Evolutionary conservation across 2,797 vertebrate species (phyloP).

Genomic region (Phataginus tricuspis): DNA sequence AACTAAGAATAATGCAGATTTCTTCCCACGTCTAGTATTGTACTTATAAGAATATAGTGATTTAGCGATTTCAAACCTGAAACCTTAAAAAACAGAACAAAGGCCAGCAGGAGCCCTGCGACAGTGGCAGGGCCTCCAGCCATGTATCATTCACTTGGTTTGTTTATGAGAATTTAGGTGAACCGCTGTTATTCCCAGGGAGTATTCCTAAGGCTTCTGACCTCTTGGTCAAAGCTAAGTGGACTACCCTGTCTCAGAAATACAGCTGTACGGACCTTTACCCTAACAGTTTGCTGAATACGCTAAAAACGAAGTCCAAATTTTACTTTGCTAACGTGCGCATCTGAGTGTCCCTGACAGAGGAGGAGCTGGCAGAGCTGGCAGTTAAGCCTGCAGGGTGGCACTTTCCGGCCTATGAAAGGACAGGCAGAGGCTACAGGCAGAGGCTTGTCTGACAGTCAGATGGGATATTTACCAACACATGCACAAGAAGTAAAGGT

Average conservation of each 20-base stretch:
- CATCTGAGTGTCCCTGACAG: accelerated
- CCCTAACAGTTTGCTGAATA: not conserved
- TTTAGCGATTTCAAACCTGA: not conserved
- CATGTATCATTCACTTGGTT: not conserved
- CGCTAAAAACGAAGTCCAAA: not conserved
- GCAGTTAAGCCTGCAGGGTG: not conserved
- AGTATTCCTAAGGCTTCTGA: not conserved
- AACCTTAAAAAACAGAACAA: not conserved
- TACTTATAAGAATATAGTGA: not conserved
- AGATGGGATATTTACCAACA: not conserved
- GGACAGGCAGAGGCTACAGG: not conserved
- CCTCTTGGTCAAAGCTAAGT: not conserved
- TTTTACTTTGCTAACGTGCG: not conserved
- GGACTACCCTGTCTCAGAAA: not conserved
- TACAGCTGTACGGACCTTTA: accelerated
- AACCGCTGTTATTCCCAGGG: accelerated
- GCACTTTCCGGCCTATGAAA: not conserved
- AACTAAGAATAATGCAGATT: not conserved
- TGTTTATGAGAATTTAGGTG: not conserved
- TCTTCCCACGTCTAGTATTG: not conserved
- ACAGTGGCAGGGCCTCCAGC: accelerated
- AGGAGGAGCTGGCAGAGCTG: not conserved
- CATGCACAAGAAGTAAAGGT: not conserved
- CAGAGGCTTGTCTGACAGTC: not conserved
- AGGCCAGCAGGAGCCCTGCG: not conserved